Evolutionary conservation across 2,888 invertebrate species (phyloP).

Genomic region (Nephrotoma guestfalica): DNA sequence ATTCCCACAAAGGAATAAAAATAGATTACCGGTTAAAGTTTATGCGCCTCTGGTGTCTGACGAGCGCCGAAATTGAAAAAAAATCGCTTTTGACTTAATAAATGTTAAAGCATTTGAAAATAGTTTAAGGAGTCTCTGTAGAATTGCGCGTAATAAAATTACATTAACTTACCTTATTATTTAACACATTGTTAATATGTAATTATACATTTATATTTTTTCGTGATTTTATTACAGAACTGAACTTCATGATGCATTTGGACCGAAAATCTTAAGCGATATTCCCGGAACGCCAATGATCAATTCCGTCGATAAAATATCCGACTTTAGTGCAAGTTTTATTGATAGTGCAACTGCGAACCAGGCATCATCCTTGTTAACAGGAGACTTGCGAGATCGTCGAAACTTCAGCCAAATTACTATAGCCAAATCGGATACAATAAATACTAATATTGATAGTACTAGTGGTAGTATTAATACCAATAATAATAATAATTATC

Average conservation of each 20-base stretch:
- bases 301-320: not conserved
- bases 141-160: too few relatives aligned
- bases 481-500: not conserved
- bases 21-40: too few relatives aligned
- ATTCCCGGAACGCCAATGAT: slow-evolving; percentile 32
- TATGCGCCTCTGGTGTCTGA: too few relatives aligned
- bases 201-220: not conserved
- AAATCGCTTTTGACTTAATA: too few relatives aligned
- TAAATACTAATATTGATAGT: not conserved
- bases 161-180: too few relatives aligned
- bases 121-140: too few relatives aligned
- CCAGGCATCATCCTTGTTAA: not conserved
- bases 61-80: too few relatives aligned
- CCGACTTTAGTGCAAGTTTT: not conserved
- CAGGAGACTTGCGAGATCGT: not conserved
- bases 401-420: slow-evolving; percentile 19
- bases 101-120: too few relatives aligned
- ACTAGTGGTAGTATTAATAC: not conserved
- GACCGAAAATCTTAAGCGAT: slow-evolving; percentile 33
- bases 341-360: not conserved
- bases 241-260: slow-evolving; percentile 33
- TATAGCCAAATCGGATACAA: slow-evolving; percentile 16
- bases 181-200: too few relatives aligned
- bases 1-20: too few relatives aligned
- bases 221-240: not conserved